Evolutionary conservation across 2,888 invertebrate genomes (phyloP), one percentile per base, ranked within the genome.

Genomic region (Agriopis aurantiaria): DNA sequence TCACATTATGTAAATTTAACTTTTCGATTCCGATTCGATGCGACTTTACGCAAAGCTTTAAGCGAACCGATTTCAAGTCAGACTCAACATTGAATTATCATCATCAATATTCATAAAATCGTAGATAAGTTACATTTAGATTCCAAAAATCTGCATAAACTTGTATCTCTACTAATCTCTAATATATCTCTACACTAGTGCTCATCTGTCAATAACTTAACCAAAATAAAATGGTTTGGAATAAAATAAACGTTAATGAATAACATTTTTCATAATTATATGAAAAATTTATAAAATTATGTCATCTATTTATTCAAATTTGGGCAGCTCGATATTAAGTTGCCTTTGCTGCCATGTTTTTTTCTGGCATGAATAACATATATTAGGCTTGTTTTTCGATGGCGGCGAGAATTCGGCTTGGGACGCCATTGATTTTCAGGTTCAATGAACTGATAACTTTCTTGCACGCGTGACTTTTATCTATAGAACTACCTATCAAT

Each of bases 81-180:
- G 74, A 75, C 73, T 78, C 69, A 72, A 79, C 76, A 76, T 80
- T 80, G 80, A 82, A 82, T 75, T 77, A 80, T 78, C 76, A 66
- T 71, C 74, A 78, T 80, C 78, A 75, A 80, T 80, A 63, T 55
- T 66, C 59, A 85, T 83, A 83, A 84, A 83, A 82, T 65, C 58
- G 71, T 71, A 77, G 67, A 71, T 62, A 62, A 51, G 14, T 51
- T 65, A 76, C 65, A 76, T 82, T 80, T 81, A 73, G 64, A 83
- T 81, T 78, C 70, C 72, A 80, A 73, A 79, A 79, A 78, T 82
- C 76, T 80, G 79, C 78, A 78, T 84, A 80, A 78, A 77, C 76
- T 74, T 76, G 76, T 57, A 23, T 48, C 23, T 58, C n/a, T 58
- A 46, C 23, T 33, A 33, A 58, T 48, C 17, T 57, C 3, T 41